phyloP scores from a whole-genome alignment of 2,797 vertebrate species.

The Chelonia mydas region DNA sequence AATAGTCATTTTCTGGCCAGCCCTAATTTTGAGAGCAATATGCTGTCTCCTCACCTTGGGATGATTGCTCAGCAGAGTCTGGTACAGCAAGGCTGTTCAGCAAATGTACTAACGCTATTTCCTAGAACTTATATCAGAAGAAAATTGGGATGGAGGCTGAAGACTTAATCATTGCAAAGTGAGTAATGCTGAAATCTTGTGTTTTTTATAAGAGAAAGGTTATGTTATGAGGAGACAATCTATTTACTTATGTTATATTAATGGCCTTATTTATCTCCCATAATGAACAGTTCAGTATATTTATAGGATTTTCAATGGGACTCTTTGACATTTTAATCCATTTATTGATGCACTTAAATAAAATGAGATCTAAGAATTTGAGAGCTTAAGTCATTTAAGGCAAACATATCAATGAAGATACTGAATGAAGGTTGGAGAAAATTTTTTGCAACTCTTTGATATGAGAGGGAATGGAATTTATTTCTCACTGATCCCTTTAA shows the following conservation, averaged over 20 bases:
- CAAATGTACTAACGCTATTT: neutral
- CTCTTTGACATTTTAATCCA: slow-evolving; percentile 13
- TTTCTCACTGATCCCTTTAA: neutral
- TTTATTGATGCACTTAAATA: slow-evolving; percentile 22
- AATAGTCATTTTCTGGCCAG: neutral
- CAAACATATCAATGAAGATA: neutral
- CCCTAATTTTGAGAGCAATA: neutral
- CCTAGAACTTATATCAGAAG: neutral
- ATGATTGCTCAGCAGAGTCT: neutral
- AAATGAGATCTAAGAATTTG: slow-evolving; percentile 10
- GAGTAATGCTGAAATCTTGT: neutral
- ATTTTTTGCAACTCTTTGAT: neutral
- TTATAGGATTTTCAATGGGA: slow-evolving; percentile 16
- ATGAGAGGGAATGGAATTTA: neutral
- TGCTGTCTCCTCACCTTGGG: neutral
- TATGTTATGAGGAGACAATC: neutral
- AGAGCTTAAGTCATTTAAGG: neutral
- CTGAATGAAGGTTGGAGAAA: neutral
- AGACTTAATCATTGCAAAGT: neutral
- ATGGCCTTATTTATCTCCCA: neutral
- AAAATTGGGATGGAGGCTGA: neutral
- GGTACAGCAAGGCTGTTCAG: neutral
- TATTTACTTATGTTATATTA: neutral
- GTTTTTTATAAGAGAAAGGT: neutral
- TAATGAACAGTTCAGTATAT: neutral